Conservation (phyloP, 2,113 vertebrate species). For the Gila orcuttii region DNA sequence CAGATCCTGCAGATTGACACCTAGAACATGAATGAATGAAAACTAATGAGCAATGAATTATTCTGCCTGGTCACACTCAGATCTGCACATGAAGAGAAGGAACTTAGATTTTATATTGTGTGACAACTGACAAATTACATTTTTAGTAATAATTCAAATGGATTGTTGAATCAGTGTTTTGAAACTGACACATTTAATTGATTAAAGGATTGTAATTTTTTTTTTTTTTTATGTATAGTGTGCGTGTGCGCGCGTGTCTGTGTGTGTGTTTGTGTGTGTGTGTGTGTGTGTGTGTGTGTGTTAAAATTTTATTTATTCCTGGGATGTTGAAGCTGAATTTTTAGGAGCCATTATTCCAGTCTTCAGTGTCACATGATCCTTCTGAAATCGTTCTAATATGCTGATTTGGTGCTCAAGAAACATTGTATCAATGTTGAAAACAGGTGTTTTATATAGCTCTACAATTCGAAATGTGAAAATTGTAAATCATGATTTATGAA, state of each 20-base stretch:
- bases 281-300: background rate
- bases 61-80: constrained; percentile 13
- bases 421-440: too few species aligned
- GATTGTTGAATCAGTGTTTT: background rate
- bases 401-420: background rate
- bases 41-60: constrained; percentile 29
- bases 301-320: background rate
- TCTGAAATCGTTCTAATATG: background rate
- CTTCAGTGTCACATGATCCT: background rate
- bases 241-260: too few species aligned
- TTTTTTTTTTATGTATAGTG: too few species aligned
- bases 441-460: too few species aligned
- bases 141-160: background rate
- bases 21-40: constrained; percentile 30
- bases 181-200: background rate
- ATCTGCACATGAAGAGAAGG: constrained; percentile 1
- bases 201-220: background rate
- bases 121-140: too few species aligned
- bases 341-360: background rate
- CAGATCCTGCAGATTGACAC: constrained; percentile 11
- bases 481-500: background rate
- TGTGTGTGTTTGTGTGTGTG: background rate
- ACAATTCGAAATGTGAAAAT: background rate
- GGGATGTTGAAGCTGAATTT: background rate
- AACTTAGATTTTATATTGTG: background rate